Conservation (phyloP, 1,140 invertebrate species). For the Aphelenchoides avenae region DNA sequence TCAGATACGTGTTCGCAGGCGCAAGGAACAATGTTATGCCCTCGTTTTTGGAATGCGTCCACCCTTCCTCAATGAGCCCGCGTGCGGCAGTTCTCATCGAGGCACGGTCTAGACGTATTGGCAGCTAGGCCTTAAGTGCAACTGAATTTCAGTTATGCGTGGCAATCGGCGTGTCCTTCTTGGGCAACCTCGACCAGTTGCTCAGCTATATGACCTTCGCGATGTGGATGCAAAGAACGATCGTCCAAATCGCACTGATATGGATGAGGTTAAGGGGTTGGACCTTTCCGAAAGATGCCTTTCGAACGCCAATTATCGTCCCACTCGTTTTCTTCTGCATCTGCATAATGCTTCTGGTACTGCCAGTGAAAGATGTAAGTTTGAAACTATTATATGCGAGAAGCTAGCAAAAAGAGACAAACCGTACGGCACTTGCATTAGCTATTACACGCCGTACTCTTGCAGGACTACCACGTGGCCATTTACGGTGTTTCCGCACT, state of each 20-base stretch:
- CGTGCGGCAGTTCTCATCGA: constrained; percentile 13
- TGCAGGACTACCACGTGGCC: no score
- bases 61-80: constrained; percentile 15
- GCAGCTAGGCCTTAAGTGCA: no score
- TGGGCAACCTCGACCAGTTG: constrained; percentile 20
- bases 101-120: no score
- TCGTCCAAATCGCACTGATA: constrained; percentile 26
- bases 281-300: constrained; percentile 5
- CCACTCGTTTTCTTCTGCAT: constrained; percentile 27
- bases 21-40: constrained; percentile 15
- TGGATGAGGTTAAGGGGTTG: constrained; percentile 32
- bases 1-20: constrained; percentile 22
- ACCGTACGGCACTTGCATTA: no score
- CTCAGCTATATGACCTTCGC: constrained; percentile 25
- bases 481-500: no score
- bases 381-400: no score
- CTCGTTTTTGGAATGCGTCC: not conserved
- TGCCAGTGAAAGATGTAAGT: constrained; percentile 21
- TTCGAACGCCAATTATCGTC: constrained; percentile 24
- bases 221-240: constrained; percentile 9
- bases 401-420: no score
- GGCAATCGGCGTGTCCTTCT: constrained; percentile 14
- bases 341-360: constrained; percentile 15
- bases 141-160: no score
- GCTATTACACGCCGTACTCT: no score